Evolutionary conservation across 2,888 invertebrate species (phyloP), one percentile per base, ranked within the genome.

Genomic region (Hydroisotoma schaefferi): DNA sequence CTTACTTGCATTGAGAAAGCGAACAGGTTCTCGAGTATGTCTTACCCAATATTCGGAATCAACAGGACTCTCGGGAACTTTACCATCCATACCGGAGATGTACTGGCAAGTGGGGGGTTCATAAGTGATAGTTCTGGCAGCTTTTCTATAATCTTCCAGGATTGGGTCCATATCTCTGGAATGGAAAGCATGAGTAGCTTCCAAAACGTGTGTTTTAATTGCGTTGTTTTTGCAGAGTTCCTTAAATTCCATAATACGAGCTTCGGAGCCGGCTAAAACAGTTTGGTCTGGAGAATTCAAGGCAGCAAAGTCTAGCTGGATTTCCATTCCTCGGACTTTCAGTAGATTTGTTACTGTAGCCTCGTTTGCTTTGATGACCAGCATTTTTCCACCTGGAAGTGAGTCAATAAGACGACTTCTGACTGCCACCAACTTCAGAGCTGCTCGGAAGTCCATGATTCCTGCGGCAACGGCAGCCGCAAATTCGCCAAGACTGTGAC

Each of bases 141-240:
- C 15, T 4, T 51, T 23, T n/a, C 46, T 48, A 55, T 63, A 67
- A 18, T 52, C 60, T 27, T 57, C 37, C 8, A 67, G 20, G 22
- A 63, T 59, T 2, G 46, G 43, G 10, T 67, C 61, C 63, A 63
- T 67, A 15, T 55, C 28, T n/a, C 61, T 25, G 12, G 63, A 63
- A 33, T 67, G 67, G 37, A 61, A 67, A 1, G 63, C 63, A 49
- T 63, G 63, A 2, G 61, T 55, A 2, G 67, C 48, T 8, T 48
- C 55, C 20, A 67, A 22, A 8, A 55, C 27, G 15, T 55, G 48
- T 0, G 55, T 47, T 33, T 61, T 61, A 5, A 66, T 15, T 12
- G 40, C 53, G n/a, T 43, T 51, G 15, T 44, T 46, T 0, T 40
- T 48, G 38, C 57, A 57, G 28, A 54, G 29, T 25, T 18, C n/a